phyloP scores from a whole-genome alignment of 2,113 vertebrate genomes.

The Mus spicilegus region DNA sequence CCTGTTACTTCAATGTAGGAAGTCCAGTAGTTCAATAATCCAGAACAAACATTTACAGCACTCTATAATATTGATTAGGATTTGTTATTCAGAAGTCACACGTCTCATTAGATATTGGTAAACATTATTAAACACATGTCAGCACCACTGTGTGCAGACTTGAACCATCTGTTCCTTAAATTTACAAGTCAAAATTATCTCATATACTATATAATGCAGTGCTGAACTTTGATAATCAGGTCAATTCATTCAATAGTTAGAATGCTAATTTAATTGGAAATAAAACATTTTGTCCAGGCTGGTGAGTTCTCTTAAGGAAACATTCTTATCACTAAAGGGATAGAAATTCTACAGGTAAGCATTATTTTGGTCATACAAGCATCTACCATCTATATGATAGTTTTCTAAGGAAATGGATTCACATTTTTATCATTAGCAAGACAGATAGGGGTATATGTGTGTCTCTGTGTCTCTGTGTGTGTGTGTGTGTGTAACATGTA shows the following conservation, averaged over 20 bases:
- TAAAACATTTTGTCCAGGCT: not conserved
- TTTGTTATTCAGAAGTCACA: slow-evolving; percentile 44
- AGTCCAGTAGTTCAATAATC: not conserved
- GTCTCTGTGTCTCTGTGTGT: not conserved
- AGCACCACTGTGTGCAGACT: not conserved
- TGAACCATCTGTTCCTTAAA: slow-evolving; percentile 32
- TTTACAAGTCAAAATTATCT: slow-evolving; percentile 54
- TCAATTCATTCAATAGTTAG: slow-evolving; percentile 4
- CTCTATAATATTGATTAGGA: not conserved
- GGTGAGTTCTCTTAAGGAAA: not conserved
- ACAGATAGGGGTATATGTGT: not conserved
- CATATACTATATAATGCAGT: slow-evolving; percentile 14
- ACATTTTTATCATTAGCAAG: not conserved
- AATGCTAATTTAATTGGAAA: not conserved
- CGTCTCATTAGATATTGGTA: slow-evolving; percentile 32
- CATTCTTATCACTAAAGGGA: not conserved
- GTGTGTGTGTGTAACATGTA: not conserved
- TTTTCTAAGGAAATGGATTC: slow-evolving; percentile 47
- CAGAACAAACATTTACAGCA: slow-evolving; percentile 34
- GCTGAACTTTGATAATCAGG: not conserved
- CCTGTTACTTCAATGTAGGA: not conserved
- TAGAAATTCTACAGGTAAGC: not conserved
- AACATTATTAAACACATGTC: slow-evolving; percentile 16
- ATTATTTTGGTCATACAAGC: slow-evolving; percentile 16
- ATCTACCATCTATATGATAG: not conserved